Base-by-base conservation (phyloP, 2,113 vertebrate species). In the Cyprinodon brontotheroides region DNA sequence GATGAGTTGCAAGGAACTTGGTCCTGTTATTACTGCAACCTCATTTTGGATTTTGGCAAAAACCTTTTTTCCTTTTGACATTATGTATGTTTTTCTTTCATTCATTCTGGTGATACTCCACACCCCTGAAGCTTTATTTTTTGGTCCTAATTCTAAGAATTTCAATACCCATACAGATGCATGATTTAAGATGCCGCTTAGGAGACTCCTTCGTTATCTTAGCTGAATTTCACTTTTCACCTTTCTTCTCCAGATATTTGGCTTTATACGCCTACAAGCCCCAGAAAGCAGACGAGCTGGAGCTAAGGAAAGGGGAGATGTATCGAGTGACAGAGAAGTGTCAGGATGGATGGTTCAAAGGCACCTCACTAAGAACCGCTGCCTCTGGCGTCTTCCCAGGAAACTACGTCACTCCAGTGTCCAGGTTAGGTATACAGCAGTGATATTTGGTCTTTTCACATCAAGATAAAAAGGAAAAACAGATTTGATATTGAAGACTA, bases 261-360 rank as follows among this genome's bases (percentile, higher is more conserved):
- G 98, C 98, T 4, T 92, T 99, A 20, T 99, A 99, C 0, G 97
- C 97, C 74, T 99, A 99, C 91, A 98, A 97, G 84, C 98, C 98
- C 29, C 98, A 99, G 93, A 99, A 99, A 93, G 97, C 94, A 0
- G 98, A 99, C 0, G 98, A 99, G 90, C 94, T 99, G 80, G 98
- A 99, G 84, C 94, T 99, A 61, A 94, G 96, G 80, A 99, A 99
- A 88, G 98, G 98, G 0, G 98, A 99, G 92, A 98, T 98, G 96
- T 99, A 99, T 89, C 95, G 97, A 0, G 98, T 99, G 87, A 98
- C 93, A 13, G 98, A 99, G 92, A 99, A 99, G 90, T 99, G 98
- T 85, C 98, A 98, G 84, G 98, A 99, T 0, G 98, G 98, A 53
- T 99, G 98, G 98, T 99, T 99, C 93, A 99, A 99, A 92, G 98